Conservation (phyloP, 2,113 vertebrate species). For the Hippolais icterina region DNA sequence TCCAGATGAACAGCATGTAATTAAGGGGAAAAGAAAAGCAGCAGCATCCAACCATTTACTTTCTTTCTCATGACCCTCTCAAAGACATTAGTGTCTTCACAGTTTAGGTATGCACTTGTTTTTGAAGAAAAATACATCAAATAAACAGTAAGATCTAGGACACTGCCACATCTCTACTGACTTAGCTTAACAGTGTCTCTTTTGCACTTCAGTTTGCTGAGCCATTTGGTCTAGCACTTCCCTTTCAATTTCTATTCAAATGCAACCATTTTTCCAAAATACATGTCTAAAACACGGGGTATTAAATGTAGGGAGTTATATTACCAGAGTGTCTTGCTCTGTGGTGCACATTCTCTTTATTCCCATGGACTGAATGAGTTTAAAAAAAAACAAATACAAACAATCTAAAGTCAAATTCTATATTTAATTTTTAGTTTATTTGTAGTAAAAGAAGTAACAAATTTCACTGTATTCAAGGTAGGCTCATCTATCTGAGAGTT, state of each 20-base stretch:
- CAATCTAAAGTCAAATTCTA: not conserved
- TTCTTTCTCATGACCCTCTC: not conserved
- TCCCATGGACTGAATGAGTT: not conserved
- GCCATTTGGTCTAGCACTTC: accelerated
- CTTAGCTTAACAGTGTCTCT: not conserved
- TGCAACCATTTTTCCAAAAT: not conserved
- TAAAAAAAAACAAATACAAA: too few species aligned
- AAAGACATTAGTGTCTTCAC: accelerated
- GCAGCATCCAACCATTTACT: not conserved
- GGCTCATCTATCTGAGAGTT: not conserved
- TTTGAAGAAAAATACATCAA: not conserved
- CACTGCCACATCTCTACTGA: not conserved
- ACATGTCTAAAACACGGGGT: not conserved
- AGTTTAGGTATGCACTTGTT: not conserved
- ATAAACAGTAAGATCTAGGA: not conserved
- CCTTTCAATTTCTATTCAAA: not conserved
- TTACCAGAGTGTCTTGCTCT: not conserved
- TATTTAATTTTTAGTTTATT: not conserved
- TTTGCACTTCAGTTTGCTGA: not conserved
- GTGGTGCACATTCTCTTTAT: not conserved
- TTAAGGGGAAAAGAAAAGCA: not conserved
- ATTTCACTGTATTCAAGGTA: not conserved
- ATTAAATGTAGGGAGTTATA: not conserved
- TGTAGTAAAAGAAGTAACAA: not conserved
- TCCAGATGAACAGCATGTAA: not conserved